Base-by-base conservation (phyloP, 2,797 vertebrate genomes). In the Melanotaenia parkinsoni region DNA sequence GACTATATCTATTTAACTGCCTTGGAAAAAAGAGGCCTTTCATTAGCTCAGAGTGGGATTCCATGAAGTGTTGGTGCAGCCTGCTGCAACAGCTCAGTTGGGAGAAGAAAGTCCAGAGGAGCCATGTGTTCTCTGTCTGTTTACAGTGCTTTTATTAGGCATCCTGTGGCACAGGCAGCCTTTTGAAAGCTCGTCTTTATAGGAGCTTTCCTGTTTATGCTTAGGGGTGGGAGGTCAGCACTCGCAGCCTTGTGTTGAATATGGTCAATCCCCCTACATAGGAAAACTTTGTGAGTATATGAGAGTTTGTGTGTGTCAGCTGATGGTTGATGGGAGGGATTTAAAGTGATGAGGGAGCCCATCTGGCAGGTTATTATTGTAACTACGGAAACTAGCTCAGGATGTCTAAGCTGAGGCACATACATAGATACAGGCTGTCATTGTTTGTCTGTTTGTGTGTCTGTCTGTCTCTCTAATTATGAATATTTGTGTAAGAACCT, bases 121-220 rank as follows among this genome's bases (percentile, higher is more conserved):
- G 87, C 87, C 92, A 89, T 91, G 92, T 90, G 92, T 92, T 92
- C 85, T 70, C 79, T 89, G 84, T 92, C 86, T 91, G 90, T 93
- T 93, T 94, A 92, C 90, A 88, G 90, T 88, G 90, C 88, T 92
- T 92, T 93, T 93, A 91, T 91, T 90, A 92, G 93, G 91, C 91
- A 91, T 93, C 93, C 91, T 90, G 89, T 91, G 89, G 85, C 91
- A 92, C 82, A 90, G 89, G 79, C 87, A 86, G 86, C 83, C 88
- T 88, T 93, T 93, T 94, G 87, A 93, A 93, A 91, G 90, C 84
- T 83, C 22, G 85, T 90, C 92, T 93, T 94, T 93, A 92, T 92
- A 87, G 86, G 86, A 90, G 88, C 85, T 91, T 93, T 92, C 91
- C 91, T 94, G 91, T 93, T 93, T 93, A 93, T 92, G 88, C 87